Conservation (phyloP, 2,888 invertebrate genomes). For the Diloba caeruleocephala region DNA sequence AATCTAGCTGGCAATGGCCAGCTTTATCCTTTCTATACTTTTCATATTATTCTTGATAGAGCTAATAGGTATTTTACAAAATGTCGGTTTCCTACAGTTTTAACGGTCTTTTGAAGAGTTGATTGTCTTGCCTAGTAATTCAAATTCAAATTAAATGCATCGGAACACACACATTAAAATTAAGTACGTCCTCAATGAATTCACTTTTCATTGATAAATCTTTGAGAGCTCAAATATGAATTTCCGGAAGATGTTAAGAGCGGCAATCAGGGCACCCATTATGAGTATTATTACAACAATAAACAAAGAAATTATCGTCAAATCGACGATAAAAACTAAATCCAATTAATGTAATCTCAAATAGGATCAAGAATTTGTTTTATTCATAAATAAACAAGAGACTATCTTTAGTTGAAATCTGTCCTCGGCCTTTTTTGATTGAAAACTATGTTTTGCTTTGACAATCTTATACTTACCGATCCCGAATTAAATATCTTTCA, state of each 20-base stretch:
- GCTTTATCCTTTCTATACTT: too few species aligned
- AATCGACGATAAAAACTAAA: conserved; percentile 54
- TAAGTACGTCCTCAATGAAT: conserved; percentile 20
- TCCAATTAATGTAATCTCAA: conserved; percentile 61
- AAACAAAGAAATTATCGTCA: conserved; percentile 55
- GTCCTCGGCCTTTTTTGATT: conserved; percentile 68
- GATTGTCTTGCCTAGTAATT: too few species aligned
- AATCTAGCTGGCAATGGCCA: too few species aligned
- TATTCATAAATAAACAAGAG: conserved; percentile 56
- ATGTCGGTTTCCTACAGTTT: too few species aligned
- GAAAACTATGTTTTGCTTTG: conserved; percentile 58
- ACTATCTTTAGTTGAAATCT: conserved; percentile 68
- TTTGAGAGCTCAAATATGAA: conserved; percentile 34
- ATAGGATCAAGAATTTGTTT: conserved; percentile 63
- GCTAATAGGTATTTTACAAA: too few species aligned
- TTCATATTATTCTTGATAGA: too few species aligned
- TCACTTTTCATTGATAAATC: conserved; percentile 27
- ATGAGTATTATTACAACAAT: conserved; percentile 42
- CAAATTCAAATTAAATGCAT: conserved; percentile 22
- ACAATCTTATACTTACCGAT: conserved; percentile 23
- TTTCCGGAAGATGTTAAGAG: conserved; percentile 45
- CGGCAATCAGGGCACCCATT: conserved; percentile 42
- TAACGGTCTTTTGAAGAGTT: too few species aligned
- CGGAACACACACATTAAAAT: background rate
- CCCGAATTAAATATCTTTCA: background rate